Conservation (phyloP, 2,113 vertebrate species). For the Myrmophylax atrothorax region DNA sequence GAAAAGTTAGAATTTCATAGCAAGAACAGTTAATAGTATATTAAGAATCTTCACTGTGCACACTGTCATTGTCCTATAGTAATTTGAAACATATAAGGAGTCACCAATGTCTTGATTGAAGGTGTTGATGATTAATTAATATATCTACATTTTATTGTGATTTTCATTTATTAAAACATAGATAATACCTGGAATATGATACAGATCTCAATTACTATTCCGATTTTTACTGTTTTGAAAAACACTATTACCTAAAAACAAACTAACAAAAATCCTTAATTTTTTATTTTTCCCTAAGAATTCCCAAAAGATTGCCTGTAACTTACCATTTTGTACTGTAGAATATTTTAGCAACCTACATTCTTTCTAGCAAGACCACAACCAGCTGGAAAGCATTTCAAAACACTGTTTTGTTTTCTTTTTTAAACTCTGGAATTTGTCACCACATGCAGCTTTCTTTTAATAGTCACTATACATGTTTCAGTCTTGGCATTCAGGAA, state of each 20-base stretch:
- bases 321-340: background rate
- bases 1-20: background rate
- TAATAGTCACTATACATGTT: background rate
- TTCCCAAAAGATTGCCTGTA: background rate
- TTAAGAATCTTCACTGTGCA: background rate
- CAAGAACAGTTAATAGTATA: background rate
- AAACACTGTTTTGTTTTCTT: background rate
- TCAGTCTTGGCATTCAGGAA: background rate
- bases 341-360: background rate
- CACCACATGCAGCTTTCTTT: background rate
- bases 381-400: background rate
- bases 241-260: background rate
- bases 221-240: background rate
- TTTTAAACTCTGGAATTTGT: background rate
- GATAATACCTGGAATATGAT: background rate
- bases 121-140: background rate
- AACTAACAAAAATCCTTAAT: no score
- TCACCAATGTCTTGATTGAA: background rate
- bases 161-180: background rate
- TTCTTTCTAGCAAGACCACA: background rate
- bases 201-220: slow-evolving; percentile 18
- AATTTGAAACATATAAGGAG: background rate
- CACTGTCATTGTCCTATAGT: background rate
- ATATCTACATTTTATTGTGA: background rate
- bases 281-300: background rate